phyloP scores from a whole-genome alignment of 2,113 vertebrate species.

The Junco hyemalis region DNA sequence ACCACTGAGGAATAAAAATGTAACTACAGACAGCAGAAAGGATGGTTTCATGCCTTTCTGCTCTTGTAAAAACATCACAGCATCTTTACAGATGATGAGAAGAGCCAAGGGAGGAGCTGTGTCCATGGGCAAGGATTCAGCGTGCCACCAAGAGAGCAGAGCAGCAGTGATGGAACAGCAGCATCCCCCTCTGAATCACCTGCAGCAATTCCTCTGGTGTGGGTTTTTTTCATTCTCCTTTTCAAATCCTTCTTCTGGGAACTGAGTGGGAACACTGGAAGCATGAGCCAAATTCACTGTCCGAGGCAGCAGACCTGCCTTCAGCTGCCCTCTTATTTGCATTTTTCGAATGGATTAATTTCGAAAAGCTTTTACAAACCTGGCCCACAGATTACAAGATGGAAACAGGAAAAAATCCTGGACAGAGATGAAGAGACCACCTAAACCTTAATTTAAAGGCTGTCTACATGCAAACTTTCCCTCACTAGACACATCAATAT shows the following conservation, averaged over 20 bases:
- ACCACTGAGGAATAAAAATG: not conserved
- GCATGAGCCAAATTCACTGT: not conserved
- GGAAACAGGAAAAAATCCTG: not conserved
- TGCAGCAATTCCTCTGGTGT: not conserved
- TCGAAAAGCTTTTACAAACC: not conserved
- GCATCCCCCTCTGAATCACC: not conserved
- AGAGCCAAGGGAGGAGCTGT: not conserved
- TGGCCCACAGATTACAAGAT: not conserved
- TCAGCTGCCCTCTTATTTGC: not conserved
- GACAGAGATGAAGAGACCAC: not conserved
- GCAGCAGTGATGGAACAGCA: not conserved
- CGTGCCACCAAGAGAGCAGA: fast-evolving
- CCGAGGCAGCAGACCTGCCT: not conserved
- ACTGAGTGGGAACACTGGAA: not conserved
- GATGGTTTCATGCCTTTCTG: not conserved
- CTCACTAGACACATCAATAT: not conserved
- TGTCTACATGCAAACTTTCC: not conserved
- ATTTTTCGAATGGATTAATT: not conserved
- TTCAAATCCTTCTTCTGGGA: not conserved
- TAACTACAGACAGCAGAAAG: not conserved
- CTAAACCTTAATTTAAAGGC: not conserved
- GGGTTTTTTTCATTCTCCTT: not conserved
- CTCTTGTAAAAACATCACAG: fast-evolving
- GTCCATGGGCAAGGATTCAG: not conserved
- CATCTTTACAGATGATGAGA: not conserved